phyloP scores from a whole-genome alignment of 2,113 vertebrate species.

The Apteryx mantelli region DNA sequence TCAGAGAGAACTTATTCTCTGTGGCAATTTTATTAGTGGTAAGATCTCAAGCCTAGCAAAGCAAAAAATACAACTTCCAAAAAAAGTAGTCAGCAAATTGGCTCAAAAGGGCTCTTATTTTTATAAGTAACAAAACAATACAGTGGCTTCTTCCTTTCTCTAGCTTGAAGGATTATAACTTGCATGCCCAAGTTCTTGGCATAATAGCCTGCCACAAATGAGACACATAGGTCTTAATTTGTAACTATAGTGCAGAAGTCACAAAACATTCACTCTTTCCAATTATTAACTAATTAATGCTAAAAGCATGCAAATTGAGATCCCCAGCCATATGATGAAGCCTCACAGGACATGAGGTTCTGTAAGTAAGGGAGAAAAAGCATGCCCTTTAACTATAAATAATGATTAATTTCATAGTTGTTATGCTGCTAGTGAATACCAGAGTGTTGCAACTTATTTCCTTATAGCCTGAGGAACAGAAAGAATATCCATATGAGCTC shows the following conservation, averaged over 20 bases:
- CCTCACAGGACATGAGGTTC: conserved; percentile 37
- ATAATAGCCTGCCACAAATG: conserved; percentile 19
- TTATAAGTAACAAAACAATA: background rate
- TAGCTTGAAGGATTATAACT: background rate
- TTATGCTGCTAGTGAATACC: conserved; percentile 27
- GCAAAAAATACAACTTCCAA: background rate
- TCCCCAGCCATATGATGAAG: conserved; percentile 26
- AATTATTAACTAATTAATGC: conserved; percentile 54
- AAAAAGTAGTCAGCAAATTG: background rate
- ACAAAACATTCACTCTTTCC: conserved; percentile 34
- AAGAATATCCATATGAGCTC: conserved; percentile 44
- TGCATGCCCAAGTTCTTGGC: background rate
- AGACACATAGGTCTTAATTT: conserved; percentile 39
- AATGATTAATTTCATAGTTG: conserved; percentile 42
- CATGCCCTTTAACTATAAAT: conserved; percentile 40
- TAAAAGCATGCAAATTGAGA: conserved; percentile 61
- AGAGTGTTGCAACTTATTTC: conserved; percentile 31
- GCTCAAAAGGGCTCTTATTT: background rate
- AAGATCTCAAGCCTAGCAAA: background rate
- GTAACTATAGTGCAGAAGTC: conserved; percentile 30
- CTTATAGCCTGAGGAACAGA: conserved; percentile 36
- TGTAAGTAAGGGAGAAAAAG: conserved; percentile 12
- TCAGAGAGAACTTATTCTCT: background rate
- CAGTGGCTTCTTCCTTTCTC: background rate
- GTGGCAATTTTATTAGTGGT: background rate